A percentile compares a stretch with the other conserved stretches of the same genome.
These are phyloP conservation scores for Malurus splendens DNA, from an alignment of 2,797 vertebrate species.

Conservation along the genomic window DNA sequence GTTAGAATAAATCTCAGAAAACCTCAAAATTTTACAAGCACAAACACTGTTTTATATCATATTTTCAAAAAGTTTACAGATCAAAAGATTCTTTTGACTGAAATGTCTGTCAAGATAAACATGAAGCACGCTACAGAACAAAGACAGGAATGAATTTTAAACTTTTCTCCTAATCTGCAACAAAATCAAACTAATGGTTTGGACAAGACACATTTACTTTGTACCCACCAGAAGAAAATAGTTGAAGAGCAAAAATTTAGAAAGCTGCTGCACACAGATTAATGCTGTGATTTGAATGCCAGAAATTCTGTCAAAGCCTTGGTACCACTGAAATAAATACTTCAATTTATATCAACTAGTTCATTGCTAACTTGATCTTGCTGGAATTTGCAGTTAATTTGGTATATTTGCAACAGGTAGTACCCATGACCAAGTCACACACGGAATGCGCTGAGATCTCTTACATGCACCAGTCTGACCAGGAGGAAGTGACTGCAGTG, in stretches of 20 bases:
- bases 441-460: neutral
- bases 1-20: neutral
- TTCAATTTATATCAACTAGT: neutral
- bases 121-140: neutral
- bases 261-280: neutral
- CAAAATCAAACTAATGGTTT: neutral
- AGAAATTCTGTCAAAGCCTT: neutral
- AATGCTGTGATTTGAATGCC: neutral
- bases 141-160: neutral
- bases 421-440: neutral
- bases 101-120: neutral
- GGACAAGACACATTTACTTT: neutral
- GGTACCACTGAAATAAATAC: neutral
- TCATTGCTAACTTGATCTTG: neutral
- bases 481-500: neutral
- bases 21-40: neutral
- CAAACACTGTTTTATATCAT: neutral
- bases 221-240: neutral
- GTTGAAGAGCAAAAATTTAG: neutral
- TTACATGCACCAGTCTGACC: neutral
- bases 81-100: neutral
- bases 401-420: neutral
- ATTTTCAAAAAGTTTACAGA: neutral
- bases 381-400: neutral
- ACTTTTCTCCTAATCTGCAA: neutral